Evolutionary conservation across 2,797 vertebrate species (phyloP), one percentile per base, ranked within the genome.

Genomic region (Chiropotes sagulatus): DNA sequence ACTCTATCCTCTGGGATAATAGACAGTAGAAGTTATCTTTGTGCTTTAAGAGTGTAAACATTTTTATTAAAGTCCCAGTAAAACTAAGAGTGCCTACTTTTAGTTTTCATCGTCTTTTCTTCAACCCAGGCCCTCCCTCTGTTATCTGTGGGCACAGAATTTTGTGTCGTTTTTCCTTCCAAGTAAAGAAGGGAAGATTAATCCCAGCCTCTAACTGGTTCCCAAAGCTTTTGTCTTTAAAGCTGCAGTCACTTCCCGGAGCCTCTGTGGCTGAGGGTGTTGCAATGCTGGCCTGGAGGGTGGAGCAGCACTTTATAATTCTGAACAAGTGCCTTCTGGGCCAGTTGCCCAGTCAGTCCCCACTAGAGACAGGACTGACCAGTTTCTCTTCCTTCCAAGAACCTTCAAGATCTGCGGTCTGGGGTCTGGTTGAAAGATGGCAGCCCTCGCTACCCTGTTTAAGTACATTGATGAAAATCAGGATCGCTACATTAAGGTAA

Each of bases 381-480:
- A 1, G 9, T 93, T 26, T 20, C 81, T 91, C 10, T 84, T 76
- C 96, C 46, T 88, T 54, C 58, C 28, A 83, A 96, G 97, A 94
- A 30, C 93, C 93, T 92, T 93, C 90, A 80, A 5, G 48, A 36
- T 0, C 82, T 76, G 44, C 0, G 6, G 20, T 24, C 33, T 80
- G 48, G 33, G 0, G 28, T 97, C 86, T 50, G 67, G 17, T 48
- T 19, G 33, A 57, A 98, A 98, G 28, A 99, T 99, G 99, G 98
- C 99, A 61, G 97, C 97, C 92, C 99, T 99, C 76, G 79, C 98
- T 15, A 39, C 97, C 0, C 98, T 99, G 73, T 99, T 99, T 97
- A 98, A 99, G 94, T 99, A 99, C 58, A 98, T 99, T 81, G 99
- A 99, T n/a, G 98, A 99, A 26, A 99, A 99, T 94, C 99, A 99